Conservation (phyloP, 2,113 vertebrate genomes). For the Xerus inauris region DNA sequence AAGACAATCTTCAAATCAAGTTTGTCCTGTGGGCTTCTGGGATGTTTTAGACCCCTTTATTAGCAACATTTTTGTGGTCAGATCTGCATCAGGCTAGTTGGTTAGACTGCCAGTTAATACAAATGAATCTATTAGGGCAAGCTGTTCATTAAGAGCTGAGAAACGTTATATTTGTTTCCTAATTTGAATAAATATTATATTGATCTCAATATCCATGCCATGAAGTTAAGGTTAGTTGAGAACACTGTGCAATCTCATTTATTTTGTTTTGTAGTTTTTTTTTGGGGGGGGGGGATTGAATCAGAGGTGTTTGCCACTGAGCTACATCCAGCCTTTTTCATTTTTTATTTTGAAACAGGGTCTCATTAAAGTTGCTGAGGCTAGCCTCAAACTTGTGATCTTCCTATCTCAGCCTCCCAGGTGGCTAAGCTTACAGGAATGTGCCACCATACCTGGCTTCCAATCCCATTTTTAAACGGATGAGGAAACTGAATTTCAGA, state of each 20-base stretch:
- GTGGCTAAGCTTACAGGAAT: too few species aligned
- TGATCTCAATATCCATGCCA: not conserved
- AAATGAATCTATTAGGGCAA: not conserved
- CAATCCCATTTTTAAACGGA: not conserved
- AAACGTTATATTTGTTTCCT: not conserved
- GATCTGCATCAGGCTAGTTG: not conserved
- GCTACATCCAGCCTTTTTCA: not conserved
- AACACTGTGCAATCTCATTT: not conserved
- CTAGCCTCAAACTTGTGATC: too few species aligned
- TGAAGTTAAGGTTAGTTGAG: slow-evolving; percentile 6
- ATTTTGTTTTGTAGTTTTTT: too few species aligned
- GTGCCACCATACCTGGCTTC: too few species aligned
- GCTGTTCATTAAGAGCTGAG: not conserved
- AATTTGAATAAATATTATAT: not conserved
- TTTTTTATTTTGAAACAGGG: too few species aligned
- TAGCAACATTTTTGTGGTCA: not conserved
- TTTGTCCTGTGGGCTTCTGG: not conserved
- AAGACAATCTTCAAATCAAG: not conserved
- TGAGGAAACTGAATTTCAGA: not conserved
- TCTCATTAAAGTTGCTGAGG: too few species aligned
- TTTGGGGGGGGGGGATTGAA: too few species aligned
- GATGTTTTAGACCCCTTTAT: not conserved
- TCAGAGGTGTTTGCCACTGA: too few species aligned
- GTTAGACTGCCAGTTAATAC: not conserved
- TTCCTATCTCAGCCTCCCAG: too few species aligned